Evolutionary conservation across 2,113 vertebrate genomes (phyloP).

Genomic region (Eolophus roseicapilla): DNA sequence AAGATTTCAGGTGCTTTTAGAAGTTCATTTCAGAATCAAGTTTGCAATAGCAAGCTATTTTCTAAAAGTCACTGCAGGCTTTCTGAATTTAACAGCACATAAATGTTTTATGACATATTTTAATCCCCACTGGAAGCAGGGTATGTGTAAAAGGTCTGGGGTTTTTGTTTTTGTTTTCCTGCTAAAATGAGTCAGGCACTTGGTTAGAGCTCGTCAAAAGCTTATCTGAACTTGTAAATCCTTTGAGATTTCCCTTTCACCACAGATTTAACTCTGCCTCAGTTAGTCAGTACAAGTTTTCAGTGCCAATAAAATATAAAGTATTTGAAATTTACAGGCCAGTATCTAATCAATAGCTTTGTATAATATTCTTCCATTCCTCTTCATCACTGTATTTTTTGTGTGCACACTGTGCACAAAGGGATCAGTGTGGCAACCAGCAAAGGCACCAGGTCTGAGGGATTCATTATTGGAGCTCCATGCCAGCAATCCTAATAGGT

Average conservation of each 20-base stretch:
- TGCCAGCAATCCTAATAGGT: not conserved
- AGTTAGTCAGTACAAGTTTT: not conserved
- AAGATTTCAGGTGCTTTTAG: not conserved
- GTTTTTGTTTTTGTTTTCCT: not conserved
- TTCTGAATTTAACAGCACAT: constrained; percentile 41
- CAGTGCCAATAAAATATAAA: not conserved
- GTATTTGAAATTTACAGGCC: not conserved
- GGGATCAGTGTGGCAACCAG: not conserved
- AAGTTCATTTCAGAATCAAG: not conserved
- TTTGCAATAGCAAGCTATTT: not conserved
- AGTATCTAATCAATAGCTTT: not conserved
- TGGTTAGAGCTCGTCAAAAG: constrained; percentile 39
- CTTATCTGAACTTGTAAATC: constrained; percentile 57
- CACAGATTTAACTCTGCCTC: not conserved
- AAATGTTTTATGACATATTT: constrained; percentile 37
- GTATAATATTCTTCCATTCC: not conserved
- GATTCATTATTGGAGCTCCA: not conserved
- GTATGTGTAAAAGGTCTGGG: not conserved
- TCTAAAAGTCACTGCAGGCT: not conserved
- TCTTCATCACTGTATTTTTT: not conserved
- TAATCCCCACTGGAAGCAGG: constrained; percentile 9
- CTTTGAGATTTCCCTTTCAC: constrained; percentile 7
- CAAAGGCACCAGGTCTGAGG: not conserved
- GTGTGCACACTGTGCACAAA: not conserved
- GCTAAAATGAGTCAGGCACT: not conserved